Evolutionary conservation across 2,888 invertebrate species (phyloP).

Genomic region (Cryptosula pallasiana): DNA sequence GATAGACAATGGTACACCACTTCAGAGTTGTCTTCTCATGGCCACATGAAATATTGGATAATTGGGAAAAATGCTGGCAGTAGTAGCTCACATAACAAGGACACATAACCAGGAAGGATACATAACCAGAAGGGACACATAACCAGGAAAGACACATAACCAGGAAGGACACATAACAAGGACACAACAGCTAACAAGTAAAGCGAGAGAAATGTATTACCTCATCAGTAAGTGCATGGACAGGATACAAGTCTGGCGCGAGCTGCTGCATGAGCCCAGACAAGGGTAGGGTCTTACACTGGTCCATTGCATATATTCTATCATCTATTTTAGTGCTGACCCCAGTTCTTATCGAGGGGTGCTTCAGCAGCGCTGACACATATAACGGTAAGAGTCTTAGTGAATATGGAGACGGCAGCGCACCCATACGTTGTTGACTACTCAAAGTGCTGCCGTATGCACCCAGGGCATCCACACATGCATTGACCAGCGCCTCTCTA

Average conservation of each 20-base stretch:
- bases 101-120: no score
- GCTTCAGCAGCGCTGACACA: constrained; percentile 81
- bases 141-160: no score
- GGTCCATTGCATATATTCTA: constrained; percentile 85
- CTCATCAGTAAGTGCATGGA: constrained; percentile 67
- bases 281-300: constrained; percentile 82
- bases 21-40: no score
- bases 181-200: no score
- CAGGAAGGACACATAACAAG: no score
- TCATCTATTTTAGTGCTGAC: constrained; percentile 82
- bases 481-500: constrained; percentile 91
- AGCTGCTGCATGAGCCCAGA: constrained; percentile 72
- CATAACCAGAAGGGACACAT: no score
- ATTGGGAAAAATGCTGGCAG: no score
- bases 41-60: no score
- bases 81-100: no score
- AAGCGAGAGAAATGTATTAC: constrained; percentile 39
- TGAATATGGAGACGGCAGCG: constrained; percentile 71
- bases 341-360: constrained; percentile 84
- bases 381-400: constrained; percentile 80
- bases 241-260: constrained; percentile 86
- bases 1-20: not conserved
- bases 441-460: constrained; percentile 65
- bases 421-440: constrained; percentile 55
- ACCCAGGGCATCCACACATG: constrained; percentile 79